phyloP scores from a whole-genome alignment of 37 sponge, comb jelly and placozoan genomes.

The Amphimedon queenslandica region DNA sequence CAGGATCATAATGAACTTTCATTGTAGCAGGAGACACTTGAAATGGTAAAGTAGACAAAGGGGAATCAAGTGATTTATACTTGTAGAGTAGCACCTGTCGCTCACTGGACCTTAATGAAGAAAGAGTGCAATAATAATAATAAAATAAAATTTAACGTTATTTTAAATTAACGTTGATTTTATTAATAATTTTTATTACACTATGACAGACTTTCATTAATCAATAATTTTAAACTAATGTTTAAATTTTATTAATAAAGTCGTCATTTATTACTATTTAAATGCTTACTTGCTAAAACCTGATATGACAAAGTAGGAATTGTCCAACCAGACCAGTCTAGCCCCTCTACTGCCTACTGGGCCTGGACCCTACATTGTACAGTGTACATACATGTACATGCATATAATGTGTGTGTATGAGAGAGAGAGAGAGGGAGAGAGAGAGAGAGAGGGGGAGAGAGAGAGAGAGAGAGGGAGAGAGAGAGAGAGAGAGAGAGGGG shows the following conservation, averaged over 20 bases:
- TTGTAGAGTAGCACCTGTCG: slow-evolving; percentile 51
- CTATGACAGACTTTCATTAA: neutral
- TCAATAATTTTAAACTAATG: no score
- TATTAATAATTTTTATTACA: no score
- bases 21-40: slow-evolving; percentile 73
- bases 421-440: no score
- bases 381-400: no score
- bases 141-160: no score
- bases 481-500: no score
- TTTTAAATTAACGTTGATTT: no score
- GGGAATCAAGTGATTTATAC: slow-evolving; percentile 7
- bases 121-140: neutral
- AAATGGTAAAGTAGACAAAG: slow-evolving; percentile 7
- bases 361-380: slow-evolving; percentile 59
- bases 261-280: no score
- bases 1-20: slow-evolving; percentile 72
- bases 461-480: no score
- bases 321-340: slow-evolving; percentile 66
- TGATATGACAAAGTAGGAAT: slow-evolving; percentile 49
- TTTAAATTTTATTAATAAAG: no score
- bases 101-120: slow-evolving; percentile 39
- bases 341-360: slow-evolving; percentile 73
- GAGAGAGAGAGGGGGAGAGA: no score
- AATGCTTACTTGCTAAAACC: slow-evolving; percentile 70
- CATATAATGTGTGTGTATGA: no score